Conservation (phyloP, 2,113 vertebrate species). For the Strix aluco region DNA sequence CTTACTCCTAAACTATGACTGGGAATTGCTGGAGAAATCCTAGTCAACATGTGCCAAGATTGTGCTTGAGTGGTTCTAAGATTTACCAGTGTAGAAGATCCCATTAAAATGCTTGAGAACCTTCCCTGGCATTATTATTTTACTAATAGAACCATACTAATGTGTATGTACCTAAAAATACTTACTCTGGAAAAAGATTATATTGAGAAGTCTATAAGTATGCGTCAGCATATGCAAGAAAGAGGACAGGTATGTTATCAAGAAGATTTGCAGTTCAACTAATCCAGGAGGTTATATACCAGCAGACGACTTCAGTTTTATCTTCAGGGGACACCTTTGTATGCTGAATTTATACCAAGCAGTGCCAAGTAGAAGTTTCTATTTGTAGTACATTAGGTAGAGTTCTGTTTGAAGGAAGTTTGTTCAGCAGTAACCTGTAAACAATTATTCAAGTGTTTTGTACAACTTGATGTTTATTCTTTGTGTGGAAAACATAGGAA, state of each 20-base stretch:
- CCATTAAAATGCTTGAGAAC: background rate
- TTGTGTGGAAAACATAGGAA: conserved; percentile 12
- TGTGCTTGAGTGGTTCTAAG: background rate
- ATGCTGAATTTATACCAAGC: background rate
- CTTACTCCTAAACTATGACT: background rate
- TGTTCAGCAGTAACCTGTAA: conserved; percentile 23
- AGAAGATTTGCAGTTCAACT: background rate
- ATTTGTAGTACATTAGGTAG: background rate
- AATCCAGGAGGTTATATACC: background rate
- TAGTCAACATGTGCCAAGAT: background rate
- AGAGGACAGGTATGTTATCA: background rate
- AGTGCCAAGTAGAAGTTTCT: background rate
- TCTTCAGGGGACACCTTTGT: background rate
- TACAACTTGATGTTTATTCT: background rate
- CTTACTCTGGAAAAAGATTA: background rate
- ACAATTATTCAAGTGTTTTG: conserved; percentile 6
- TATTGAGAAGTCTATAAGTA: background rate
- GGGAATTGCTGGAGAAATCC: background rate
- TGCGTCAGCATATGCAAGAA: background rate
- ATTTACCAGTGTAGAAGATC: background rate
- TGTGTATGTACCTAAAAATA: background rate
- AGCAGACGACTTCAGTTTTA: background rate
- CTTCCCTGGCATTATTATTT: background rate
- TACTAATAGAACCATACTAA: background rate
- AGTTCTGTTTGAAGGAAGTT: conserved; percentile 39